Evolutionary conservation across 2,113 vertebrate genomes (phyloP), one percentile per base, ranked within the genome.

Genomic region (Pagrus major): DNA sequence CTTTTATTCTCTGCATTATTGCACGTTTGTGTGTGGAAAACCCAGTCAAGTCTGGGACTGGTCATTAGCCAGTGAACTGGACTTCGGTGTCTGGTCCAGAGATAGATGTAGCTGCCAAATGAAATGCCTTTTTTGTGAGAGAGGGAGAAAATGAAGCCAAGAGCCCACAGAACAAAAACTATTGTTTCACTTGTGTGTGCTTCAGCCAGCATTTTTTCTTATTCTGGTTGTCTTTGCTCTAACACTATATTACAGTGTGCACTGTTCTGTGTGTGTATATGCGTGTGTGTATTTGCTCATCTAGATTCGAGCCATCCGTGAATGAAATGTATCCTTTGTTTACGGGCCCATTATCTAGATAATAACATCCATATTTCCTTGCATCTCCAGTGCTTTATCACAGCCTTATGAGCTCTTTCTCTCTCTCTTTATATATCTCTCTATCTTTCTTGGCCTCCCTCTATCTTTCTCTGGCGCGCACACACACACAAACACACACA

Each of bases 271-370:
- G 41, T 31, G 18, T 49, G 42, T 49, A 3, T 31, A 11, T 41
- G 21, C 39, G 58, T 58, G 29, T 73, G 39, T 51, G 37, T 55
- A 12, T 39, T 10, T 27, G 23, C 25, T 46, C 25, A 42, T 82
- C 51, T 73, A 49, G 73, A 86, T 86, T 46, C 1, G 33, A 89
- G 42, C 76, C 87, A 83, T 79, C 81, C 60, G 25, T 88, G 84
- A 90, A 91, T 86, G 81, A 89, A 90, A 89, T 91, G 81, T 90
- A 87, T 92, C 87, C 77, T 88, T 92, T 90, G 86, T 92, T 92
- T 91, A 88, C 84, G 9, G 83, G 61, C 64, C 87, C 84, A 92
- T 93, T 93, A 92, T 91, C 84, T 83, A 83, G 83, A 89, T 92
- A 91, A 94, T 93, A 91, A 89, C 82, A 80, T 92, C 88, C 86